A percentile compares a stretch with the other conserved stretches of the same genome.
phyloP scores from a whole-genome alignment of 2,113 vertebrate species.

The Peromyscus californicus region DNA sequence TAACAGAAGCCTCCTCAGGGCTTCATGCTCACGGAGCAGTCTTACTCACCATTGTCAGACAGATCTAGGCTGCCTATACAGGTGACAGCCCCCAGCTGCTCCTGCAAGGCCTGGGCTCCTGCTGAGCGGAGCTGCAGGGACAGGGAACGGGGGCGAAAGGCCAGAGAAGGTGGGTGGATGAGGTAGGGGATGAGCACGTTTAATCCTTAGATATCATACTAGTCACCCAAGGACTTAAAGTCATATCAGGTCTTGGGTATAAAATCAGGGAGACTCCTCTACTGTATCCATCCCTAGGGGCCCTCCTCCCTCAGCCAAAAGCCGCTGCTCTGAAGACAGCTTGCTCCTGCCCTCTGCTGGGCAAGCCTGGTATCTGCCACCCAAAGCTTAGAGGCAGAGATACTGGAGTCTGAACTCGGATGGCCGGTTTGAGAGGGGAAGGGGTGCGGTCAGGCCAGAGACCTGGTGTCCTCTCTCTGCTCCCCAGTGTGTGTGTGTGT shows the following conservation, averaged over 20 bases:
- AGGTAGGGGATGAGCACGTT: slow-evolving; percentile 24
- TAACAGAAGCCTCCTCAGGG: background rate
- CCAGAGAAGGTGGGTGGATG: background rate
- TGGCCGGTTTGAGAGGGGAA: background rate
- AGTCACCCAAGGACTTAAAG: background rate
- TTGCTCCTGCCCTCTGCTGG: slow-evolving; percentile 80
- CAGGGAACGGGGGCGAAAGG: background rate
- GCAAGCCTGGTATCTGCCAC: slow-evolving; percentile 56
- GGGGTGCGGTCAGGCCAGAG: background rate
- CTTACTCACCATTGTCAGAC: slow-evolving; percentile 93
- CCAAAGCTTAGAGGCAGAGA: background rate
- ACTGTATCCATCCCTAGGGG: background rate
- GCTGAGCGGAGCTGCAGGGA: slow-evolving; percentile 91
- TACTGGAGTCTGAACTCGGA: background rate
- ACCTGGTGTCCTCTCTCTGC: background rate
- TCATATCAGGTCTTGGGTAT: background rate
- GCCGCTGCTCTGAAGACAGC: background rate
- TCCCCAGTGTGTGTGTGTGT: background rate
- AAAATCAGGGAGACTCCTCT: background rate
- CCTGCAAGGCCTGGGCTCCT: slow-evolving; percentile 93
- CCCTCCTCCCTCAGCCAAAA: background rate
- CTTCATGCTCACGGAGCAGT: background rate
- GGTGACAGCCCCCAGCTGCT: slow-evolving; percentile 91
- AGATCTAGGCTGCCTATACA: slow-evolving; percentile 93
- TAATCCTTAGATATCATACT: background rate